Percentiles rank a stretch among this genome's conserved stretches.
Conservation (phyloP, 2,888 invertebrate species). For the Drosophila helvetica region DNA sequence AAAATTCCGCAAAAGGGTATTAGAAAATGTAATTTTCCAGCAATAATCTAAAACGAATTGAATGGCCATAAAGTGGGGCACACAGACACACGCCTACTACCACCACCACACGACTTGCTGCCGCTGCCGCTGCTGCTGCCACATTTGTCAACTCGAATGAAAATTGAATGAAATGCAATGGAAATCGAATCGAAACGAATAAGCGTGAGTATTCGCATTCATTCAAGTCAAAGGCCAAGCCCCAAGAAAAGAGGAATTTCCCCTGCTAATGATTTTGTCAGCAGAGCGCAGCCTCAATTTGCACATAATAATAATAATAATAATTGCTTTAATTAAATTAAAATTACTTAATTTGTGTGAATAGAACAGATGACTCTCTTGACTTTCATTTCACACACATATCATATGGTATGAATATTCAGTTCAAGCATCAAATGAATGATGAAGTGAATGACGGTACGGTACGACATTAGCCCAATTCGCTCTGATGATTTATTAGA, state of each 20-base stretch:
- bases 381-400: constrained; percentile 59
- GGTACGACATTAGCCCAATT: constrained; percentile 75
- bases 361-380: constrained; percentile 42
- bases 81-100: constrained; percentile 34
- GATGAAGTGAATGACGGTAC: constrained; percentile 36
- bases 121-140: constrained; percentile 48
- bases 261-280: constrained; percentile 17
- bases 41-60: constrained; percentile 67
- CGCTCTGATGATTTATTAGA: constrained; percentile 70
- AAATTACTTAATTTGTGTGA: constrained; percentile 69
- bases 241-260: constrained; percentile 42
- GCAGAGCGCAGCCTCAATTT: constrained; percentile 42
- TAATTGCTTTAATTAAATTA: constrained; percentile 68
- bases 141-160: constrained; percentile 79
- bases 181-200: constrained; percentile 34
- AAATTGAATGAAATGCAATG: constrained; percentile 70
- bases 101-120: constrained; percentile 4
- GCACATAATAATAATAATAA: constrained; percentile 47
- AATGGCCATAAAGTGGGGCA: constrained; percentile 75
- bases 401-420: constrained; percentile 1
- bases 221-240: constrained; percentile 52
- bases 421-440: constrained; percentile 19
- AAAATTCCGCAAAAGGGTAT: background rate
- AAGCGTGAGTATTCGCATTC: constrained; percentile 35
- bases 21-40: background rate